A percentile compares a stretch with the other conserved stretches of the same genome.
Conservation (phyloP, 2,888 invertebrate genomes). For the Hemithea aestivaria region DNA sequence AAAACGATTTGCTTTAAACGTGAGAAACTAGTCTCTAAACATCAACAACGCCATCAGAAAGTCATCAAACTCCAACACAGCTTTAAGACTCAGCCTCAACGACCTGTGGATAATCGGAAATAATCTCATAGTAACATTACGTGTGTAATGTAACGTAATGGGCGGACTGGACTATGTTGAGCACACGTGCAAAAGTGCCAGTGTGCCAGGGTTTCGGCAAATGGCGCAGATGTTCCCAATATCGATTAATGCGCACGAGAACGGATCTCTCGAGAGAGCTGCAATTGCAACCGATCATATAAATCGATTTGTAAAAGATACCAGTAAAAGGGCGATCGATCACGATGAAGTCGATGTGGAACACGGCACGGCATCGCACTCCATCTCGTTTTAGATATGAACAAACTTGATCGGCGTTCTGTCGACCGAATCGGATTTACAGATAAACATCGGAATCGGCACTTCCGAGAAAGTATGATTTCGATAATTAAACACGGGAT, state of each 20-base stretch:
- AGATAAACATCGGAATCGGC: slow-evolving; percentile 18
- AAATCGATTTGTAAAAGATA: slow-evolving; percentile 57
- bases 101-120: slow-evolving; percentile 1
- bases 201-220: slow-evolving; percentile 36
- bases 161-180: slow-evolving; percentile 26
- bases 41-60: slow-evolving; percentile 39
- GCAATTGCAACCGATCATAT: slow-evolving; percentile 48
- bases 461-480: slow-evolving; percentile 20
- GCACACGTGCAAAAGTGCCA: slow-evolving; percentile 39
- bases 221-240: slow-evolving; percentile 32
- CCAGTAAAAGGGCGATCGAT: slow-evolving; percentile 53
- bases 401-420: slow-evolving; percentile 31
- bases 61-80: slow-evolving; percentile 34
- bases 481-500: slow-evolving; percentile 7
- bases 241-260: slow-evolving; percentile 42
- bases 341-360: slow-evolving; percentile 47
- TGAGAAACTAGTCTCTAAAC: slow-evolving; percentile 39
- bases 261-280: slow-evolving; percentile 39
- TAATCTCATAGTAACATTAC: background rate
- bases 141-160: slow-evolving; percentile 26
- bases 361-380: slow-evolving; percentile 37
- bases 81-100: background rate
- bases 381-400: slow-evolving; percentile 47
- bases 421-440: slow-evolving; percentile 25
- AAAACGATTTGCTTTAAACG: slow-evolving; percentile 33